Percentiles rank a stretch among this genome's conserved stretches.
phyloP scores from a whole-genome alignment of 2,888 invertebrate genomes.

The Metellina segmentata region DNA sequence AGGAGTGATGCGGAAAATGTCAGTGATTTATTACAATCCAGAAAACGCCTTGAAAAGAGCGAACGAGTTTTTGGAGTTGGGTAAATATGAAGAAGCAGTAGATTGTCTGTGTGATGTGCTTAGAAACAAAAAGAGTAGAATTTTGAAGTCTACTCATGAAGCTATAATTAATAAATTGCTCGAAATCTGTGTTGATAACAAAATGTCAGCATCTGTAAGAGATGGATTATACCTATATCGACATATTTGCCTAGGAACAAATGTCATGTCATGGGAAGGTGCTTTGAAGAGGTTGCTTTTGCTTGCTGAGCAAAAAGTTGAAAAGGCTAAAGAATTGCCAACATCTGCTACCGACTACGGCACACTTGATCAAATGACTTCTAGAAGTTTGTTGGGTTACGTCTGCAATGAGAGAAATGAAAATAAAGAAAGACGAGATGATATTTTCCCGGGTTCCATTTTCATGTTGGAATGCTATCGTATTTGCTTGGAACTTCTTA shows the following conservation, averaged over 20 bases:
- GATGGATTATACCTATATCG: conserved; percentile 56
- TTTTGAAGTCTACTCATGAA: conserved; percentile 43
- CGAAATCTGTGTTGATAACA: conserved; percentile 57
- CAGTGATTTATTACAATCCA: conserved; percentile 51
- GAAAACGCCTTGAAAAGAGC: conserved; percentile 63
- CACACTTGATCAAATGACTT: conserved; percentile 24
- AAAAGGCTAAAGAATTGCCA: conserved; percentile 10
- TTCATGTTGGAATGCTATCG: conserved; percentile 65
- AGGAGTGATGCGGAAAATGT: not conserved
- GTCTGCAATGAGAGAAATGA: not conserved
- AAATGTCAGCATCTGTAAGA: conserved; percentile 51
- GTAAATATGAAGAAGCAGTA: conserved; percentile 52
- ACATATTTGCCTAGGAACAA: conserved; percentile 37
- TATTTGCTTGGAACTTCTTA: conserved; percentile 57
- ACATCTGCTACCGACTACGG: not conserved
- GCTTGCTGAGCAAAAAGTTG: conserved; percentile 34
- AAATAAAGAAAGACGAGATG: conserved; percentile 1
- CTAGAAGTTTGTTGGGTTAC: conserved; percentile 15
- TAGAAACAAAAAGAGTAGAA: conserved; percentile 40
- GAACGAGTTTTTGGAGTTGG: conserved; percentile 50
- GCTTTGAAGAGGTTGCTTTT: conserved; percentile 8
- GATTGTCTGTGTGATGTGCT: conserved; percentile 48
- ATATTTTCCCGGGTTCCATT: conserved; percentile 27
- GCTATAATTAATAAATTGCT: conserved; percentile 41
- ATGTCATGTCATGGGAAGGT: conserved; percentile 61